These are phyloP conservation scores for Nyctibius bracteatus DNA, from an alignment of 2,113 vertebrate species.

Conservation along the genomic window DNA sequence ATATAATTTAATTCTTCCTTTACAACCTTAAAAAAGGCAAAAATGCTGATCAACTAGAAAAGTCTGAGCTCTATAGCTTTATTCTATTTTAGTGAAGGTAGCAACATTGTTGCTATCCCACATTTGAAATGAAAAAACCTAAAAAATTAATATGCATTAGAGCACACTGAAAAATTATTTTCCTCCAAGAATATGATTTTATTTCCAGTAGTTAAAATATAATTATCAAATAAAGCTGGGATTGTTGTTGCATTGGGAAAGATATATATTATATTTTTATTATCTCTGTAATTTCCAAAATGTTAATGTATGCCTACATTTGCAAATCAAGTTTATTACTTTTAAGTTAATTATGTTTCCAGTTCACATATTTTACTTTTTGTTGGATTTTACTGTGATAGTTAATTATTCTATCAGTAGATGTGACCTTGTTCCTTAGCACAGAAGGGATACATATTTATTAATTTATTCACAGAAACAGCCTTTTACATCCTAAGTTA, in stretches of 20 bases:
- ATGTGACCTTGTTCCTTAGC: background rate
- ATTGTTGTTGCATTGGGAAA: background rate
- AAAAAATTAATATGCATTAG: background rate
- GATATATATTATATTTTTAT: conserved; percentile 30
- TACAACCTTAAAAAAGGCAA: background rate
- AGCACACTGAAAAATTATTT: background rate
- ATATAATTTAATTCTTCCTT: background rate
- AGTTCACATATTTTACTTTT: background rate
- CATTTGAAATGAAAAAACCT: background rate
- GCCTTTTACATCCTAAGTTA: background rate
- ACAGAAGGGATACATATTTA: background rate
- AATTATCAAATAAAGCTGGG: conserved; percentile 37
- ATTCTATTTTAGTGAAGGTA: background rate
- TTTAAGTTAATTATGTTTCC: conserved; percentile 47
- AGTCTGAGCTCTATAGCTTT: background rate
- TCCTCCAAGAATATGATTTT: conserved; percentile 10
- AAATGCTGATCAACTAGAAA: background rate
- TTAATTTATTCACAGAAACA: conserved; percentile 13
- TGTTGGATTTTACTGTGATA: background rate
- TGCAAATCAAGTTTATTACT: background rate
- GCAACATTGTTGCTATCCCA: background rate
- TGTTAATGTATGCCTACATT: conserved; percentile 23
- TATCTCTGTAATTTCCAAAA: conserved; percentile 30
- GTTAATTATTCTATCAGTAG: conserved; percentile 17
- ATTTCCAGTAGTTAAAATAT: conserved; percentile 12